These are phyloP conservation scores for Yoshiicerus persimilis DNA, from an alignment of 1,140 invertebrate species.

Conservation along the genomic window DNA sequence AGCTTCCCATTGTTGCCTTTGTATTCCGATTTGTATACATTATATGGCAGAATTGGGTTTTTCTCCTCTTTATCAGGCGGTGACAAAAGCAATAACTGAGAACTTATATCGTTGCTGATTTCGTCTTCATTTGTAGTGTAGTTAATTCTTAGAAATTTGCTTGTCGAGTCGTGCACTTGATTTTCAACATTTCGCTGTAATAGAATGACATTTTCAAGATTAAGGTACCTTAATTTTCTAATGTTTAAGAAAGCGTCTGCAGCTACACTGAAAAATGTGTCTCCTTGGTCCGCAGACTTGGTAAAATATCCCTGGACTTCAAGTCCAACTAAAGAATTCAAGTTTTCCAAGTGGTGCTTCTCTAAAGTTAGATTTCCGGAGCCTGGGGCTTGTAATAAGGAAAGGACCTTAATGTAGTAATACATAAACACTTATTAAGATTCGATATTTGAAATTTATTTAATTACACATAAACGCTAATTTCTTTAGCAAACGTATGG, in stretches of 20 bases:
- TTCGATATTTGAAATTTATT: not conserved
- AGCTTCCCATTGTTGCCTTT: slow-evolving; percentile 47
- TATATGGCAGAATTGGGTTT: slow-evolving; percentile 60
- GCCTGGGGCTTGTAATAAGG: slow-evolving; percentile 58
- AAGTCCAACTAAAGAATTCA: slow-evolving; percentile 61
- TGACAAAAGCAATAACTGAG: slow-evolving; percentile 7
- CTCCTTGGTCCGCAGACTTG: not conserved
- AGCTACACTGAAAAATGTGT: not conserved
- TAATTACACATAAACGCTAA: not conserved
- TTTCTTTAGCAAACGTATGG: too few species aligned
- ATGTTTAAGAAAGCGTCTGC: slow-evolving; percentile 27
- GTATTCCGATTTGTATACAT: slow-evolving; percentile 61
- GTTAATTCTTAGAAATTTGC: not conserved
- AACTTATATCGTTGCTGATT: not conserved
- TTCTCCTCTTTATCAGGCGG: not conserved
- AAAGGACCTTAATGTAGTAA: slow-evolving; percentile 55
- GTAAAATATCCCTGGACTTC: slow-evolving; percentile 62
- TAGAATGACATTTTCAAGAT: slow-evolving; percentile 35
- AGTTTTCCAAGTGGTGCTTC: slow-evolving; percentile 58
- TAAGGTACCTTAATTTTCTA: slow-evolving; percentile 38
- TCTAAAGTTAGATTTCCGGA: slow-evolving; percentile 56
- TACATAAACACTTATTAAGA: not conserved
- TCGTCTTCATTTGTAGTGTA: not conserved
- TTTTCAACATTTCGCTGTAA: slow-evolving; percentile 26
- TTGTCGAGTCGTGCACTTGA: not conserved